A percentile compares a stretch with the other conserved stretches of the same genome.
Conservation (phyloP, 2,888 invertebrate species). For the Cabera pusaria region DNA sequence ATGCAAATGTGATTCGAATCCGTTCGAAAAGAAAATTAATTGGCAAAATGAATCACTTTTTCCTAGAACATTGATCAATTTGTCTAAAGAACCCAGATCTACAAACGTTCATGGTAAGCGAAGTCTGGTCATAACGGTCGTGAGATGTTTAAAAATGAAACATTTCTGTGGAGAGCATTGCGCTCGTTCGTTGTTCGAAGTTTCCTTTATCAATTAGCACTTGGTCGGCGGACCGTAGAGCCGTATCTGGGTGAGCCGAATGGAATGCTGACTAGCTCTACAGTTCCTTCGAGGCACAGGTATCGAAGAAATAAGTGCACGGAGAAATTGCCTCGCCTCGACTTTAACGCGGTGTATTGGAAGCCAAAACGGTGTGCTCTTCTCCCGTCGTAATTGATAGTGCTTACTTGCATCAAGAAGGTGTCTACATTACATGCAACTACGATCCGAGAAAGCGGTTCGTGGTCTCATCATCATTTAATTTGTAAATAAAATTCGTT, state of each 20-base stretch:
- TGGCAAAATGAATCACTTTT: conserved; percentile 15
- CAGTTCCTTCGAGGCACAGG: conserved; percentile 53
- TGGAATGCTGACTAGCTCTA: conserved; percentile 63
- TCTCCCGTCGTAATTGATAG: too few species aligned
- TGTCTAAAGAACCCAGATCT: conserved; percentile 39
- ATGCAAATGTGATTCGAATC: too few species aligned
- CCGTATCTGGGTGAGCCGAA: conserved; percentile 81
- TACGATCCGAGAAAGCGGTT: conserved; percentile 29
- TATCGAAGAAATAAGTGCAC: conserved; percentile 14
- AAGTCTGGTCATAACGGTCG: conserved; percentile 71
- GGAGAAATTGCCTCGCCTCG: not conserved
- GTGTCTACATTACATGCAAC: conserved; percentile 38
- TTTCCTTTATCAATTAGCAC: conserved; percentile 84
- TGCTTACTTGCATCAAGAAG: not conserved
- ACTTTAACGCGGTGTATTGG: conserved; percentile 9
- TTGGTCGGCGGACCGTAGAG: conserved; percentile 75
- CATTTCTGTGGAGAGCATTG: conserved; percentile 82
- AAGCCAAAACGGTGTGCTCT: conserved; percentile 1
- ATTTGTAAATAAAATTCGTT: conserved; percentile 12
- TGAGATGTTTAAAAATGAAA: conserved; percentile 79
- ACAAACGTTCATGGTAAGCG: conserved; percentile 28
- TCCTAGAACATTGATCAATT: conserved; percentile 17
- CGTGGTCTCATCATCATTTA: not conserved
- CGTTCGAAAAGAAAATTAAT: too few species aligned
- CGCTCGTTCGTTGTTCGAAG: conserved; percentile 80